Evolutionary conservation across 2,113 vertebrate genomes (phyloP), one percentile per base, ranked within the genome.

Genomic region (Condylura cristata): DNA sequence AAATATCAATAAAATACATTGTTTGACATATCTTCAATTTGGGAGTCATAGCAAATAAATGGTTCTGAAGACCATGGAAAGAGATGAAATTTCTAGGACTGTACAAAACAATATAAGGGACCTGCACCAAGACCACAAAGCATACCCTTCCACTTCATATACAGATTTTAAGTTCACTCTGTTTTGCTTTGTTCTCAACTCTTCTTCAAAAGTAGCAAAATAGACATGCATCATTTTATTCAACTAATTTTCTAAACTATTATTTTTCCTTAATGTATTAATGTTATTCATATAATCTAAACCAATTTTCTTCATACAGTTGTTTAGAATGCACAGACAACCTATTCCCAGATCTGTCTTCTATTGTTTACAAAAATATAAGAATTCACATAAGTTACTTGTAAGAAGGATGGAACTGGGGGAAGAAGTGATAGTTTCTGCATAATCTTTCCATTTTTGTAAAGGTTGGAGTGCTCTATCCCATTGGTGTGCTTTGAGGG

Each of bases 371-470:
- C 11, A 87, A 80, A 94, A 95, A 87, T 30, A 63, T 2, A 68
- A 39, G 51, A 71, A 14, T 79, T 86, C 68, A 90, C 28, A n/a
- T 34, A 95, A 91, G 39, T 84, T 32, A 92, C 92, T 78, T 81
- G n/a, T 11, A 78, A 65, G 37, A 87, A 88, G 0, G 16, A 95
- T 65, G 28, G 53, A 95, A 79, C 65, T 74, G 4, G 11, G 18
- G 1, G 22, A 61, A 6, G 3, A 28, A 86, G 5, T 76, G 48
- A 44, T 17, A 13, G 28, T 63, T 71, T 61, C 61, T 68, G 65
- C 44, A 81, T 46, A 89, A 74, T 95, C 26, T 94, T 86, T 88
- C 53, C 12, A 70, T 83, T 89, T 97, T 48, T 44, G n/a, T 65
- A 39, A 94, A 94, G 24, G 72, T 1, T 79, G 24, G 20, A 72